Evolutionary conservation across 1,140 invertebrate genomes (phyloP), one percentile per base, ranked within the genome.

Genomic region (Sycophaga agraensis): DNA sequence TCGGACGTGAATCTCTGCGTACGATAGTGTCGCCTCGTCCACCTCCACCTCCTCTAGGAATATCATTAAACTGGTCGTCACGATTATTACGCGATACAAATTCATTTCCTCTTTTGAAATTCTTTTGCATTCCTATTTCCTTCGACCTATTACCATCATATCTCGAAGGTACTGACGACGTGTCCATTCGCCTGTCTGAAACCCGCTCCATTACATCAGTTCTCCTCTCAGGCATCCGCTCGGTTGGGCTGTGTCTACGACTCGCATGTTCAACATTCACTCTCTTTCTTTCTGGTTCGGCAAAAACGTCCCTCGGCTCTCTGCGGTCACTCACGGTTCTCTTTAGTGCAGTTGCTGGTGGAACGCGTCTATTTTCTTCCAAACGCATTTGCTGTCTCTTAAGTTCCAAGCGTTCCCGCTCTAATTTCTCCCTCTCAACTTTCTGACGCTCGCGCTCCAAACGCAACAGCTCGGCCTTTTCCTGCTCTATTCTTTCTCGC

Each of bases 371-470:
- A 21, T 73, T 81, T 42, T 81, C 78, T 26, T 81, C 78, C 6
- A 80, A 21, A 7, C 77, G 72, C 78, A 89, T 81, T 68, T 91
- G 88, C 67, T 89, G 88, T 39, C 91, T 83, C 72, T 92, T 89
- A 37, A 93, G 73, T 71, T 95, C 92, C 64, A 93, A 83, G 67
- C 89, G 86, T 68, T 94, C 92, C 48, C 90, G 80, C 71, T 93
- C 91, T 21, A 95, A 78, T 71, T 91, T 89, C 68, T 94, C 92
- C 16, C 92, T 80, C 75, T 94, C 92, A 42, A 92, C 70, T 60
- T 88, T 86, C 71, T 93, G 90, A 34, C 90, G 82, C 73, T 94
- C 91, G 4, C 91, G 83, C 75, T 95, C 92, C 49, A 94, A 72
- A 45, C 89, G 85, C 49, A 93, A 73, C 12, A 93, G 75, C 73